A percentile compares a stretch with the other conserved stretches of the same genome.
phyloP scores from a whole-genome alignment of 1,140 invertebrate genomes.

The Drosophila asahinai region DNA sequence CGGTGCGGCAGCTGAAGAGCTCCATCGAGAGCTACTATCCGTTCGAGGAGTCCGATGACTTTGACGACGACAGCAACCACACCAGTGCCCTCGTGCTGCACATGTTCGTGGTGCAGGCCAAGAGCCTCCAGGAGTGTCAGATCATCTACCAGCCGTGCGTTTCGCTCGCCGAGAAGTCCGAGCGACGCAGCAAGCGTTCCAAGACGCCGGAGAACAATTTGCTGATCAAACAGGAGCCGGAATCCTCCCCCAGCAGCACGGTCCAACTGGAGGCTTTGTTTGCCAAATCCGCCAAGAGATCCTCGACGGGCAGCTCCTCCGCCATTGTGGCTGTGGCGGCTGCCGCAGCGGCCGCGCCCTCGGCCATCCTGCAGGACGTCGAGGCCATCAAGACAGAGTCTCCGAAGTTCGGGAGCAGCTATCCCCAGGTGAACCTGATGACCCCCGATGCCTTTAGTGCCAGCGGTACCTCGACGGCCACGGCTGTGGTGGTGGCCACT shows the following conservation, averaged over 20 bases:
- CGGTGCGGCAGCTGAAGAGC: conserved; percentile 85
- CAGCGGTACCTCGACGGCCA: conserved; percentile 73
- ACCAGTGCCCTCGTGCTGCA: conserved; percentile 87
- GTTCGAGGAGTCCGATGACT: conserved; percentile 84
- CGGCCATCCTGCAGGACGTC: conserved; percentile 51
- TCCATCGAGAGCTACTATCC: conserved; percentile 85
- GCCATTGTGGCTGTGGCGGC: conserved; percentile 73
- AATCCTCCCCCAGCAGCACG: conserved; percentile 52
- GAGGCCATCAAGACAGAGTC: conserved; percentile 55
- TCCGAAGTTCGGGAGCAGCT: conserved; percentile 84
- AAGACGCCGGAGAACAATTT: conserved; percentile 51
- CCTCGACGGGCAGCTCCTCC: conserved; percentile 43
- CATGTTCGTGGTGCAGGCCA: conserved; percentile 95
- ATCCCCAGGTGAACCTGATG: conserved; percentile 88
- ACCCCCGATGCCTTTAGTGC: conserved; percentile 94
- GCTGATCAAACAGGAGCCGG: conserved; percentile 56
- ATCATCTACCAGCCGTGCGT: conserved; percentile 90
- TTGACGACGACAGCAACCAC: conserved; percentile 82
- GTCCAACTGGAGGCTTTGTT: conserved; percentile 61
- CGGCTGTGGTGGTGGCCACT: conserved; percentile 51
- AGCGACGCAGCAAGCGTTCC: conserved; percentile 63
- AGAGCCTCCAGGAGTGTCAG: conserved; percentile 94
- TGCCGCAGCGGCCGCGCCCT: conserved; percentile 63
- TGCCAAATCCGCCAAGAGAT: conserved; percentile 55
- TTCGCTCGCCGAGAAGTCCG: conserved; percentile 54